Percentiles rank a stretch among this genome's conserved stretches.
phyloP scores from a whole-genome alignment of 2,888 invertebrate genomes.

The Xestia c-nigrum region DNA sequence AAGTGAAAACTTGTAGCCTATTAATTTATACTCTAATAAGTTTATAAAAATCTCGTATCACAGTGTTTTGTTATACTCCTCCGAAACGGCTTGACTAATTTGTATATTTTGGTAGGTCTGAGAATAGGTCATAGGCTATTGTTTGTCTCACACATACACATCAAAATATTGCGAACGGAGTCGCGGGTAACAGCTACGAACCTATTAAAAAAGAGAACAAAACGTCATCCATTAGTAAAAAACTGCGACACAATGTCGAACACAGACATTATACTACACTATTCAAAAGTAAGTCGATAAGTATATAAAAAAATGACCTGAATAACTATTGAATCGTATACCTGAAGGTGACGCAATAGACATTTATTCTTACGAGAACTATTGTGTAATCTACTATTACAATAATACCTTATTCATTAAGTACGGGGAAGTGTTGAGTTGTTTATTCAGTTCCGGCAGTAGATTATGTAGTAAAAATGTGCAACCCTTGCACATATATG shows the following conservation, averaged over 20 bases:
- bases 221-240: background rate
- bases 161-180: no score
- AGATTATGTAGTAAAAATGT: background rate
- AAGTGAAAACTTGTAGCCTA: background rate
- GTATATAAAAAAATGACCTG: conserved; percentile 51
- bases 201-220: background rate
- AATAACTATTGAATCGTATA: conserved; percentile 39
- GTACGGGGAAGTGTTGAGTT: background rate
- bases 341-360: conserved; percentile 41
- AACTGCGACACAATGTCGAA: conserved; percentile 2
- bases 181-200: no score
- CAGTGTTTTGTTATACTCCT: no score
- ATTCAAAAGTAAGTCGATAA: conserved; percentile 29
- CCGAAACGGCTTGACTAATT: no score
- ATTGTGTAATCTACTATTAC: conserved; percentile 36
- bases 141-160: no score
- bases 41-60: no score
- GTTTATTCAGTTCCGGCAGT: conserved; percentile 11
- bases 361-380: conserved; percentile 21
- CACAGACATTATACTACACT: background rate
- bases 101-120: no score
- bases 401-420: conserved; percentile 15
- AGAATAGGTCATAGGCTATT: no score
- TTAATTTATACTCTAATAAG: background rate
- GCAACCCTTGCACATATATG: background rate